Conservation (phyloP, 2,113 vertebrate genomes). For the Gasterosteus aculeatus region DNA sequence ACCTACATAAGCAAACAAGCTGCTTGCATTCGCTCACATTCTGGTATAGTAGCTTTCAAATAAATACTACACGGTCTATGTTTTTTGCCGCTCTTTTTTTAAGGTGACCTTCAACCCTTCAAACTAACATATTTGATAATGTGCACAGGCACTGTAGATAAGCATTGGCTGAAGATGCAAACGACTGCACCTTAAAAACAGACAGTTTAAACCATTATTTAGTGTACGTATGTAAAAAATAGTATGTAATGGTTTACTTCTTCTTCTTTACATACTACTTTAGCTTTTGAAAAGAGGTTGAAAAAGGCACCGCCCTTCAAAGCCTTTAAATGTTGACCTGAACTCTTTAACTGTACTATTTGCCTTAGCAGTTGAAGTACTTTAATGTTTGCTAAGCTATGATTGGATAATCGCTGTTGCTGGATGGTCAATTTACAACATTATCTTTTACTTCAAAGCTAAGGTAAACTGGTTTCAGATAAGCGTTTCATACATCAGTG, state of each 20-base stretch:
- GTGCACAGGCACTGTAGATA: not conserved
- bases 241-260: too few species aligned
- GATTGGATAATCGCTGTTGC: not conserved
- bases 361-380: not conserved
- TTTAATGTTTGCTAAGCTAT: not conserved
- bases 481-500: conserved; percentile 25
- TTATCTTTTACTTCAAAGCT: not conserved
- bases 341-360: not conserved
- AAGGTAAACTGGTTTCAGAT: conserved; percentile 23
- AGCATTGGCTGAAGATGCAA: not conserved
- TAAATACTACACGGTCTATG: not conserved
- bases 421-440: not conserved
- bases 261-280: not conserved
- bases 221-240: too few species aligned
- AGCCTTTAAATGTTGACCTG: not conserved
- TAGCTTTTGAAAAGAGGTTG: not conserved
- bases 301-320: not conserved
- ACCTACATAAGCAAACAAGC: not conserved
- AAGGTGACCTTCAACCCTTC: not conserved
- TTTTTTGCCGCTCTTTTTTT: not conserved
- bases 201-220: not conserved
- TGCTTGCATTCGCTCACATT: not conserved
- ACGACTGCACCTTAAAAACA: not conserved
- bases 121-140: not conserved
- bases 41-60: not conserved